Percentiles rank a stretch among this genome's conserved stretches.
These are phyloP conservation scores for Acestrorhynchus altus DNA, from an alignment of 2,797 vertebrate species.

Conservation along the genomic window DNA sequence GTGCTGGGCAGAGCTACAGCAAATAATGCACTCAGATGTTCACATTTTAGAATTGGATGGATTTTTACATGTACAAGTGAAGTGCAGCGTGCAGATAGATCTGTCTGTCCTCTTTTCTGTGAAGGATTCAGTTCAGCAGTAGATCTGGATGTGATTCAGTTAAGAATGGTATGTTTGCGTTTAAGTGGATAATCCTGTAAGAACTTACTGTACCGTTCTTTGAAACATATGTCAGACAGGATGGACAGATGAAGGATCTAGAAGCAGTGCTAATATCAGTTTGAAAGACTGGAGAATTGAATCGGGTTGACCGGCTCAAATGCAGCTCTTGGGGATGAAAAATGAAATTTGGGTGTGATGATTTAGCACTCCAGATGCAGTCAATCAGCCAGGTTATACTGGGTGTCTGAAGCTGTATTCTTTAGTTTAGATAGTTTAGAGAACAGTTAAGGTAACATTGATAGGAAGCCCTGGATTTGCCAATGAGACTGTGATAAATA, in stretches of 20 bases:
- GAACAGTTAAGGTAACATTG: too few relatives aligned
- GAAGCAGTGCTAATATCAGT: not conserved
- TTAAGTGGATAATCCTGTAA: not conserved
- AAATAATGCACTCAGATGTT: conserved; percentile 3
- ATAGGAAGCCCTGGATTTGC: too few relatives aligned
- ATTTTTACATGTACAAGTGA: not conserved
- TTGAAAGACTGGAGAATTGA: not conserved
- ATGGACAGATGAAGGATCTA: not conserved
- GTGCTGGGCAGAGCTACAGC: not conserved
- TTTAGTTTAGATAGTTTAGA: too few relatives aligned
- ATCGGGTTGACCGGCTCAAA: not conserved
- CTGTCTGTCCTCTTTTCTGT: not conserved
- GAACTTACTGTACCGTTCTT: not conserved
- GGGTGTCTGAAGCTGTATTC: too few relatives aligned
- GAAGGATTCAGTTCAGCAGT: not conserved
- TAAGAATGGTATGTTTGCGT: not conserved
- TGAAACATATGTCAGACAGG: not conserved
- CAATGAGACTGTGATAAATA: too few relatives aligned
- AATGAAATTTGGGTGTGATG: too few relatives aligned
- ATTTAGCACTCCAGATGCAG: too few relatives aligned
- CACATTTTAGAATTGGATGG: not conserved
- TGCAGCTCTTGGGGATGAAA: not conserved
- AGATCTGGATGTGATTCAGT: not conserved
- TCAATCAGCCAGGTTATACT: too few relatives aligned
- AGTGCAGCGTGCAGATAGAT: not conserved